Percentiles rank a stretch among this genome's conserved stretches.
Evolutionary conservation across 2,797 vertebrate genomes (phyloP).

Genomic region (Malurus leucopterus): DNA sequence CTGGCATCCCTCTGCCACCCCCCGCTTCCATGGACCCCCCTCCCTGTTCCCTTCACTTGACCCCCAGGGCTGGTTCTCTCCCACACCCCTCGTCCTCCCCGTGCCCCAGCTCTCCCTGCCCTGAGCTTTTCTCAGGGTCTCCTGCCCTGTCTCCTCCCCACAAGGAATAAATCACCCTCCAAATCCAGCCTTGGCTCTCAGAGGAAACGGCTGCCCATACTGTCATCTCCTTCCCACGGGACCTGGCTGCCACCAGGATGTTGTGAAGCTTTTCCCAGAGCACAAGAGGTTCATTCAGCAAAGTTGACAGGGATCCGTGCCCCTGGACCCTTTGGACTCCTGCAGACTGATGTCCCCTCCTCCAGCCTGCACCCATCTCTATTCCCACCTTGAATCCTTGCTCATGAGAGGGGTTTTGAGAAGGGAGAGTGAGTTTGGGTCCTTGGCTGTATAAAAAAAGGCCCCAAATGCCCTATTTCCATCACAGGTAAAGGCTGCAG

Average conservation of each 20-base stretch:
- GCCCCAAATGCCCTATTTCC: background rate
- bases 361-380: background rate
- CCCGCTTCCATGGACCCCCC: fast-evolving
- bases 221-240: background rate
- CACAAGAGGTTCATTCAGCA: background rate
- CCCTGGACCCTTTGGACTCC: background rate
- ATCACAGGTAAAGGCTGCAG: background rate
- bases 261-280: background rate
- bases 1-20: background rate
- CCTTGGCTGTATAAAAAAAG: background rate
- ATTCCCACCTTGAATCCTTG: background rate
- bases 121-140: constrained; percentile 12
- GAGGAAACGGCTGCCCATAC: background rate
- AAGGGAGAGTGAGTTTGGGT: background rate
- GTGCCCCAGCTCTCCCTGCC: background rate
- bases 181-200: background rate
- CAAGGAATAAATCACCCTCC: constrained; percentile 32
- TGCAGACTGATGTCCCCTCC: background rate
- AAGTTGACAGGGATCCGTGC: fast-evolving
- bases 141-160: background rate
- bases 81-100: background rate
- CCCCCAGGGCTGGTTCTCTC: fast-evolving
- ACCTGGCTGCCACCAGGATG: background rate
- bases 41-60: fast-evolving
- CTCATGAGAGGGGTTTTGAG: background rate